Evolutionary conservation across 2,888 invertebrate species (phyloP).

Genomic region (Stenodera caucasica): DNA sequence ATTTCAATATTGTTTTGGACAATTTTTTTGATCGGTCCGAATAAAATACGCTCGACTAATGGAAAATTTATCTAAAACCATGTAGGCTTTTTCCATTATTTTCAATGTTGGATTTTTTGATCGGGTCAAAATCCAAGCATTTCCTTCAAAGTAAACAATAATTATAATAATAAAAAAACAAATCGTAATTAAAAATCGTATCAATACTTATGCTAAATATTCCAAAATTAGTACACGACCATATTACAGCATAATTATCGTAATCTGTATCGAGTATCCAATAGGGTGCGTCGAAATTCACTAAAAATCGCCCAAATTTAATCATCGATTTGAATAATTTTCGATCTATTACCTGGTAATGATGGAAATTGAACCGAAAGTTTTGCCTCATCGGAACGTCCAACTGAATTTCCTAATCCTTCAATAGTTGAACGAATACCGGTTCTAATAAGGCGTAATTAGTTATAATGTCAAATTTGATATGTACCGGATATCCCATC

Average conservation of each 20-base stretch:
- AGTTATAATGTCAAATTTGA: neutral
- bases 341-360: slow-evolving; percentile 57
- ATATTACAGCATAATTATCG: slow-evolving; percentile 63
- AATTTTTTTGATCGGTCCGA: slow-evolving; percentile 66
- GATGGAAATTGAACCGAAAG: slow-evolving; percentile 66
- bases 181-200: slow-evolving; percentile 36
- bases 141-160: too few relatives aligned
- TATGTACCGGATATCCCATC: neutral
- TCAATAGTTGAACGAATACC: slow-evolving; percentile 61
- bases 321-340: slow-evolving; percentile 38
- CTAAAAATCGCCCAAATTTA: slow-evolving; percentile 39
- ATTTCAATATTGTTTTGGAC: slow-evolving; percentile 46
- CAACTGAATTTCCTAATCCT: slow-evolving; percentile 61
- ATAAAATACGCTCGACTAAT: slow-evolving; percentile 63
- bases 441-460: slow-evolving; percentile 55
- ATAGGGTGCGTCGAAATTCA: slow-evolving; percentile 60
- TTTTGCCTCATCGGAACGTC: slow-evolving; percentile 62
- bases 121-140: slow-evolving; percentile 67
- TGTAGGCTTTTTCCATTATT: slow-evolving; percentile 64
- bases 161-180: slow-evolving; percentile 24
- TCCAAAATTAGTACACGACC: slow-evolving; percentile 63
- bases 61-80: slow-evolving; percentile 60
- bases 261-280: slow-evolving; percentile 71
- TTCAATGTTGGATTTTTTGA: slow-evolving; percentile 60
- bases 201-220: slow-evolving; percentile 61